Evolutionary conservation across 2,888 invertebrate species (phyloP).

Genomic region (Drosophila gaucha): DNA sequence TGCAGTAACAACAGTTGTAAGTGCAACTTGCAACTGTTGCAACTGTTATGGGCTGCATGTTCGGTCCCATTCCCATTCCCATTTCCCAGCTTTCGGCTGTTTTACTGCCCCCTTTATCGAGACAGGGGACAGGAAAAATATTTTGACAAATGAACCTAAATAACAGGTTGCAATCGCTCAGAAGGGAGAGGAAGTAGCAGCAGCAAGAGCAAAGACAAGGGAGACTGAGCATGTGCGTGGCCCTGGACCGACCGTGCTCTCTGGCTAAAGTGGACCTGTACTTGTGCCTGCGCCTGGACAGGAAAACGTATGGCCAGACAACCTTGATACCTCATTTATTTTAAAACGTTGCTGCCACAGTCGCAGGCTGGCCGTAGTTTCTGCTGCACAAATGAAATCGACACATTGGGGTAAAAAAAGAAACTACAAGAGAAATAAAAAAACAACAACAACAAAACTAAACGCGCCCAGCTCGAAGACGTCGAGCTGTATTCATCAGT

Average conservation of each 20-base stretch:
- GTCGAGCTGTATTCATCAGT: slow-evolving; percentile 54
- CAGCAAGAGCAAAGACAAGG: slow-evolving; percentile 10
- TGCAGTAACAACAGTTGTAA: slow-evolving; percentile 29
- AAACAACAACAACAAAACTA: too few species aligned
- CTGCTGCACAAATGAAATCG: slow-evolving; percentile 74
- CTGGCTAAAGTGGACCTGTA: slow-evolving; percentile 27
- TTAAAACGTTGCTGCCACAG: slow-evolving; percentile 67
- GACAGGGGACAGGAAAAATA: slow-evolving; percentile 77
- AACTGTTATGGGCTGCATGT: slow-evolving; percentile 26
- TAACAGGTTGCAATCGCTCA: slow-evolving; percentile 85
- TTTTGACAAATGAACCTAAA: slow-evolving; percentile 86
- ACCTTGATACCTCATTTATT: slow-evolving; percentile 85
- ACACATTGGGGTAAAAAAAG: slow-evolving; percentile 65
- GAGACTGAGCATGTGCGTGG: slow-evolving; percentile 52
- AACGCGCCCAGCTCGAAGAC: slow-evolving; percentile 19
- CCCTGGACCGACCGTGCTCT: slow-evolving; percentile 30
- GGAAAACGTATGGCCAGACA: slow-evolving; percentile 80
- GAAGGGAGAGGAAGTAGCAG: slow-evolving; percentile 30
- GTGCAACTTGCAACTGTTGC: slow-evolving; percentile 53
- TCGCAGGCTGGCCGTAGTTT: slow-evolving; percentile 45
- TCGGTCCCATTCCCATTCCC: slow-evolving; percentile 36
- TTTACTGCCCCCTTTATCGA: slow-evolving; percentile 65
- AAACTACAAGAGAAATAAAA: slow-evolving; percentile 31
- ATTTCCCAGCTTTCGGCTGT: slow-evolving; percentile 49
- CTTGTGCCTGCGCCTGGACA: slow-evolving; percentile 53